Evolutionary conservation across 2,888 invertebrate genomes (phyloP).

Genomic region (Mythimna lalbum): DNA sequence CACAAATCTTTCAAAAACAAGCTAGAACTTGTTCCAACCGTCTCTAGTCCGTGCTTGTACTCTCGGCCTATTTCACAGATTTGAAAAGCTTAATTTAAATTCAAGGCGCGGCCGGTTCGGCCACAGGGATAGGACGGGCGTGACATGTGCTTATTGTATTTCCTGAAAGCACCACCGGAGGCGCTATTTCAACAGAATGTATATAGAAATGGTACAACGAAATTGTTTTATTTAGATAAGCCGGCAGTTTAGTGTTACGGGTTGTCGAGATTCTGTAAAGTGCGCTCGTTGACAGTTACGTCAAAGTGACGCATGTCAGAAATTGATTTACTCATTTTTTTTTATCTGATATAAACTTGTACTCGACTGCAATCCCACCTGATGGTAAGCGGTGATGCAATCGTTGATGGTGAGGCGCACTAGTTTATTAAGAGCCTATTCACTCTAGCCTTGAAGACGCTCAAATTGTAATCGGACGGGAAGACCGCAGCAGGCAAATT

Average conservation of each 20-base stretch:
- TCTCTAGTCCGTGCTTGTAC: conserved; percentile 19
- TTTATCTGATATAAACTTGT: too few relatives aligned
- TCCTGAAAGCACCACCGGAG: conserved; percentile 64
- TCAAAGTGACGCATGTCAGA: not conserved
- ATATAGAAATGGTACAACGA: conserved; percentile 57
- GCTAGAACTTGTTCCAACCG: conserved; percentile 17
- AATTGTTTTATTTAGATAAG: conserved; percentile 61
- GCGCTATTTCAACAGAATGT: conserved; percentile 64
- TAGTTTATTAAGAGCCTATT: too few relatives aligned
- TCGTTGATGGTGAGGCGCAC: too few relatives aligned
- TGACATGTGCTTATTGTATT: conserved; percentile 80
- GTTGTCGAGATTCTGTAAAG: conserved; percentile 12
- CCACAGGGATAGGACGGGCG: conserved; percentile 67
- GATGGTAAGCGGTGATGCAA: too few relatives aligned
- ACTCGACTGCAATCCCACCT: too few relatives aligned
- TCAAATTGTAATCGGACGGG: too few relatives aligned
- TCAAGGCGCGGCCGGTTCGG: conserved; percentile 69
- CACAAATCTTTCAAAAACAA: conserved; percentile 5
- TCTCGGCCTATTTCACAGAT: conserved; percentile 62
- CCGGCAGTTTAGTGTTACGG: not conserved
- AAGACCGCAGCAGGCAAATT: too few relatives aligned
- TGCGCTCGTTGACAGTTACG: not conserved
- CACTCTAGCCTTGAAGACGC: too few relatives aligned
- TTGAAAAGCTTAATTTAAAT: conserved; percentile 75
- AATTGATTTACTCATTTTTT: too few relatives aligned